These are phyloP conservation scores for Drosophila robusta DNA, from an alignment of 2,888 invertebrate species.

Conservation along the genomic window DNA sequence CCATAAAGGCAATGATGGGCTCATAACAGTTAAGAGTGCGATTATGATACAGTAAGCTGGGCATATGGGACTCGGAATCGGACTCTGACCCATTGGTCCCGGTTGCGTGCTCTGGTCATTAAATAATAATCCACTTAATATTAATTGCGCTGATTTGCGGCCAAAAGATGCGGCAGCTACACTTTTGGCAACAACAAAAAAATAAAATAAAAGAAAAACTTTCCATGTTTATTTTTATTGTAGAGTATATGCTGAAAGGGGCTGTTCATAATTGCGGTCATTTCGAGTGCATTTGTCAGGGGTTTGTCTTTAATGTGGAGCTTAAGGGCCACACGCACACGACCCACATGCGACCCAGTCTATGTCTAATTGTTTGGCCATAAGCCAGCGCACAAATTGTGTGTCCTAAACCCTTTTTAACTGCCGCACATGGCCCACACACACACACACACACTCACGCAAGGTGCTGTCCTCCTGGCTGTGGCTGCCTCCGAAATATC, in stretches of 20 bases:
- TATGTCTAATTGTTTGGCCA: conserved; percentile 60
- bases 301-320: conserved; percentile 39
- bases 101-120: conserved; percentile 76
- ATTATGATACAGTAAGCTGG: conserved; percentile 52
- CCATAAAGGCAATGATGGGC: conserved; percentile 53
- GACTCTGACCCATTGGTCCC: conserved; percentile 10
- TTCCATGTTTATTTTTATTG: conserved; percentile 19
- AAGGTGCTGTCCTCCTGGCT: not conserved
- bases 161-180: conserved; percentile 27
- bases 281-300: conserved; percentile 70
- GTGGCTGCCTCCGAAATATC: conserved; percentile 23
- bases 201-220: conserved; percentile 1
- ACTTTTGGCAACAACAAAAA: not conserved
- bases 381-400: conserved; percentile 59
- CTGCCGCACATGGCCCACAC: conserved; percentile 56
- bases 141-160: conserved; percentile 82
- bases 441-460: not conserved
- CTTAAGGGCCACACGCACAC: conserved; percentile 12
- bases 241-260: conserved; percentile 31
- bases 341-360: conserved; percentile 16
- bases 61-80: conserved; percentile 31
- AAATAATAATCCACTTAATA: conserved; percentile 84
- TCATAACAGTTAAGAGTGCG: conserved; percentile 72
- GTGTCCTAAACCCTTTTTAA: conserved; percentile 57
- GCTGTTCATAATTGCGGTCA: conserved; percentile 80